phyloP scores from a whole-genome alignment of 2,113 vertebrate species.

The Calidris pugnax region DNA sequence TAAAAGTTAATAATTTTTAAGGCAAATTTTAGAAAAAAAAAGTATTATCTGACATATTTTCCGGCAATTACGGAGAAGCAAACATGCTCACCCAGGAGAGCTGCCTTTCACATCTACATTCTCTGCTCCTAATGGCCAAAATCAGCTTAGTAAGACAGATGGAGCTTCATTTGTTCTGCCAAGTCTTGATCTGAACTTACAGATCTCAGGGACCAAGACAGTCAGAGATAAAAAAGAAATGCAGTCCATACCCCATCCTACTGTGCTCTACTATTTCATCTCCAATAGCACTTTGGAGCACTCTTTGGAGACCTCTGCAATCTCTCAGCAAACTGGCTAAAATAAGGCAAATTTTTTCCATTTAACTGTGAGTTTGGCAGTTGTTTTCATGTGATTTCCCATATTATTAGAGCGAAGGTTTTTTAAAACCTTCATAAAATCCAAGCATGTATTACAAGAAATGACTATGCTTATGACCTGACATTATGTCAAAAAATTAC shows the following conservation, averaged over 20 bases:
- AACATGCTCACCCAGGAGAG: not conserved
- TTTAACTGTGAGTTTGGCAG: not conserved
- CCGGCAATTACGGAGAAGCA: not conserved
- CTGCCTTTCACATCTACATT: not conserved
- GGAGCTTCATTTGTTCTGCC: constrained; percentile 19
- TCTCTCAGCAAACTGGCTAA: not conserved
- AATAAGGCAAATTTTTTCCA: not conserved
- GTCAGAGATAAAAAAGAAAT: not conserved
- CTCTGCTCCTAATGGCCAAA: constrained; percentile 6
- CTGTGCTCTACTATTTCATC: not conserved
- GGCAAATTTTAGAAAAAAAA: not conserved
- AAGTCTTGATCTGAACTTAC: not conserved
- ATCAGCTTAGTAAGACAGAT: not conserved
- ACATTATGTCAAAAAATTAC: constrained; percentile 19
- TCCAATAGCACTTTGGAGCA: not conserved
- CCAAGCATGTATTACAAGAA: not conserved
- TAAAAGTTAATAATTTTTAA: not conserved
- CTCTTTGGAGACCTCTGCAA: not conserved
- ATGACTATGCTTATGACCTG: not conserved
- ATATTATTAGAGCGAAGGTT: not conserved
- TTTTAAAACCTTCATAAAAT: constrained; percentile 16
- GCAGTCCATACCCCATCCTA: not conserved
- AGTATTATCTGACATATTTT: not conserved
- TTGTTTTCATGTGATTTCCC: not conserved
- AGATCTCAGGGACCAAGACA: not conserved